These are phyloP conservation scores for Lichenostomus cassidix DNA, from an alignment of 2,113 vertebrate species.

Conservation along the genomic window DNA sequence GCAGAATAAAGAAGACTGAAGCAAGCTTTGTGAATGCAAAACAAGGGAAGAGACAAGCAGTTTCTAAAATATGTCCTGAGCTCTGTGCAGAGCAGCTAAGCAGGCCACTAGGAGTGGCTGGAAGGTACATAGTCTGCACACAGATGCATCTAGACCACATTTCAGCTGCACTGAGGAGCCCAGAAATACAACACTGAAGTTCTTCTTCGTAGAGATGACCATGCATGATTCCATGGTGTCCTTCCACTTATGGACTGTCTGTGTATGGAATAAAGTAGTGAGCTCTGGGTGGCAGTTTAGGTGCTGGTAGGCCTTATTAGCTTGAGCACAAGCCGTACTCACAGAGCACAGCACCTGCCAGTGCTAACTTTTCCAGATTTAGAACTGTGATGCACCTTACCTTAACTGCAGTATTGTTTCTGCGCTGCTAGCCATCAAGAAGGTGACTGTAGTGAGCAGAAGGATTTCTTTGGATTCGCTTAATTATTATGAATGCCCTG, in stretches of 20 bases:
- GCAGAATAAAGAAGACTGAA: not conserved
- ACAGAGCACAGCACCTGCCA: not conserved
- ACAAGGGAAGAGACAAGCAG: not conserved
- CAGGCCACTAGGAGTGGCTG: not conserved
- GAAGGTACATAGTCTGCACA: not conserved
- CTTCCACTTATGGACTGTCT: not conserved
- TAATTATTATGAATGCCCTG: not conserved
- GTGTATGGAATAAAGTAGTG: not conserved
- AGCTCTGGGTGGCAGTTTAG: not conserved
- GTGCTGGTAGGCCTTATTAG: not conserved
- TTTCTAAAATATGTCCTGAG: not conserved
- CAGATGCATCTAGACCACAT: not conserved
- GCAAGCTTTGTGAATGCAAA: not conserved
- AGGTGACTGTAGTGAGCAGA: not conserved
- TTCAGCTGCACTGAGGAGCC: not conserved
- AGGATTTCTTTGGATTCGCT: not conserved
- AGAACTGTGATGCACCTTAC: not conserved
- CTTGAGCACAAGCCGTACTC: fast-evolving
- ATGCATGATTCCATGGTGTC: not conserved
- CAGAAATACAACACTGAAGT: not conserved
- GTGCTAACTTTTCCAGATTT: not conserved
- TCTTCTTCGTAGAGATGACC: not conserved
- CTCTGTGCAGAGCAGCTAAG: not conserved
- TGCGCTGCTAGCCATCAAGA: not conserved
- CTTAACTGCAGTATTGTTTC: not conserved